Percentiles rank a stretch among this genome's conserved stretches.
Conservation (phyloP, 2,113 vertebrate genomes). For the Erythrolamprus reginae region DNA sequence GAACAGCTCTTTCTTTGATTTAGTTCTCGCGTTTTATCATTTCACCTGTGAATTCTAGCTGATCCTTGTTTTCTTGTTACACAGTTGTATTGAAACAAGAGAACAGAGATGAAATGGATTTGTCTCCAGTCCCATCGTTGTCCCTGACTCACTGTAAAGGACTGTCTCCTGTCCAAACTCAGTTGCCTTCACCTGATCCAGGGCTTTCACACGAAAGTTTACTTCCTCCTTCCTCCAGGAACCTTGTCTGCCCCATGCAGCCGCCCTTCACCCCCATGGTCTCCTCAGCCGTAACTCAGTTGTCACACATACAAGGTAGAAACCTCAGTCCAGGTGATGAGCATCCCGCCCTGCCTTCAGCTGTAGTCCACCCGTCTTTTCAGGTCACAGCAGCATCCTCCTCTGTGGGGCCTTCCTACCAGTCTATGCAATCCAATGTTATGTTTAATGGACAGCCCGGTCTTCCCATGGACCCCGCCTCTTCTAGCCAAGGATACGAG, state of each 20-base stretch:
- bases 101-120: constrained; percentile 88
- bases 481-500: constrained; percentile 81
- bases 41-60: neutral
- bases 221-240: constrained; percentile 80
- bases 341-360: constrained; percentile 76
- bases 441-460: constrained; percentile 85
- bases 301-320: constrained; percentile 83
- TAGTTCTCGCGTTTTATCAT: neutral
- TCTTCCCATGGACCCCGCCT: constrained; percentile 78
- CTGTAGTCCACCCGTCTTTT: constrained; percentile 78
- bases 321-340: constrained; percentile 81
- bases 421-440: constrained; percentile 81
- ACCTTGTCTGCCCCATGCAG: constrained; percentile 79
- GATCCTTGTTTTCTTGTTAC: constrained; percentile 8
- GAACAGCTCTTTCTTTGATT: neutral
- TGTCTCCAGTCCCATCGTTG: constrained; percentile 75
- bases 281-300: constrained; percentile 80
- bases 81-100: constrained; percentile 94
- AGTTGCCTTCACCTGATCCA: constrained; percentile 85
- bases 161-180: constrained; percentile 72
- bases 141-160: constrained; percentile 72
- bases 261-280: constrained; percentile 80
- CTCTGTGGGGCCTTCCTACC: constrained; percentile 79
- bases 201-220: constrained; percentile 78
- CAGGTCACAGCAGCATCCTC: constrained; percentile 77